phyloP scores from a whole-genome alignment of 2,888 invertebrate genomes.

The Acronicta leporina region DNA sequence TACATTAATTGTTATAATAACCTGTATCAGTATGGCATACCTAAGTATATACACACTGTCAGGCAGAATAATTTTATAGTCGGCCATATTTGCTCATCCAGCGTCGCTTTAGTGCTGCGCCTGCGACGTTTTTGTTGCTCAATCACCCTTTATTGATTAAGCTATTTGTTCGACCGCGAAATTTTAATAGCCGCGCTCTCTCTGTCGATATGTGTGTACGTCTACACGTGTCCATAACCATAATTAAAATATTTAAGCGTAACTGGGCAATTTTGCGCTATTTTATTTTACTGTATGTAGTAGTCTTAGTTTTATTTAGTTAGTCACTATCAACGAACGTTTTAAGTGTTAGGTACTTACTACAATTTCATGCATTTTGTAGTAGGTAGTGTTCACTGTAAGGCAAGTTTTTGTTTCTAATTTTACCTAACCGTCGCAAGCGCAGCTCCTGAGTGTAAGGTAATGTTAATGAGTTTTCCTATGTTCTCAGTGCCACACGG shows the following conservation, averaged over 20 bases:
- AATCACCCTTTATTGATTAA: constrained; percentile 69
- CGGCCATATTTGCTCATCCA: constrained; percentile 30
- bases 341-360: neutral
- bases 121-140: constrained; percentile 60
- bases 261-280: constrained; percentile 17
- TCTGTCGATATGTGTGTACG: constrained; percentile 50
- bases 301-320: too few relatives aligned
- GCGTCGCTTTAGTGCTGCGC: constrained; percentile 23
- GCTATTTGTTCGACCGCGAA: constrained; percentile 68
- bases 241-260: constrained; percentile 46
- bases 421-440: too few relatives aligned
- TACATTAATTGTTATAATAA: too few relatives aligned
- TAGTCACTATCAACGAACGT: neutral
- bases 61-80: constrained; percentile 20
- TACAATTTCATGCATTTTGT: too few relatives aligned
- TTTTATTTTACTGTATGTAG: constrained; percentile 4
- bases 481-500: too few relatives aligned
- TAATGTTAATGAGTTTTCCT: too few relatives aligned
- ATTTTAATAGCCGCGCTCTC: constrained; percentile 64
- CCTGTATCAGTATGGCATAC: too few relatives aligned
- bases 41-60: too few relatives aligned
- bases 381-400: too few relatives aligned
- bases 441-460: too few relatives aligned
- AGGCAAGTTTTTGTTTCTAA: too few relatives aligned
- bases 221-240: too few relatives aligned